Evolutionary conservation across 2,113 vertebrate genomes (phyloP).

Genomic region (Colaptes auratus): DNA sequence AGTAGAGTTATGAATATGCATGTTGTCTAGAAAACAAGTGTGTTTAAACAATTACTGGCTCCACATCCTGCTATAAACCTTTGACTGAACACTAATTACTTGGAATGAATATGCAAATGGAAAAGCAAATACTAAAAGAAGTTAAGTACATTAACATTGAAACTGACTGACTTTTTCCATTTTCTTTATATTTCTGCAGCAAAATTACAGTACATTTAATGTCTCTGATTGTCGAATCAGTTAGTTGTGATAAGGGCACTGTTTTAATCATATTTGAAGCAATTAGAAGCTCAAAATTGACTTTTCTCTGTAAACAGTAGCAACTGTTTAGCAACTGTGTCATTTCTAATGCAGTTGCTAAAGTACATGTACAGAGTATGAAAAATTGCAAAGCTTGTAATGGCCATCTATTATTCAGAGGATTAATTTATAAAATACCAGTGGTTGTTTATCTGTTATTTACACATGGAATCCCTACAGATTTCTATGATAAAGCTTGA

Average conservation of each 20-base stretch:
- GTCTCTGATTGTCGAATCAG: neutral
- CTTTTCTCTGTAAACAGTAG: neutral
- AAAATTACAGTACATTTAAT: neutral
- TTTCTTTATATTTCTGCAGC: neutral
- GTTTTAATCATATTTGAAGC: neutral
- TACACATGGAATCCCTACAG: neutral
- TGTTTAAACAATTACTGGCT: neutral
- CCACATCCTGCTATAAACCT: neutral
- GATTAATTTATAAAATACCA: conserved; percentile 14
- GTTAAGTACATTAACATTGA: neutral
- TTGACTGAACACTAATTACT: neutral
- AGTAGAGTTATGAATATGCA: neutral
- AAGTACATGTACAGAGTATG: neutral
- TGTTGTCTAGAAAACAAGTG: neutral
- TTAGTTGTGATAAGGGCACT: neutral
- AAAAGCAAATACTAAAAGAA: neutral
- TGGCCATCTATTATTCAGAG: neutral
- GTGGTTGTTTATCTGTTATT: neutral
- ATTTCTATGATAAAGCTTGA: neutral
- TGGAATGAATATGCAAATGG: neutral
- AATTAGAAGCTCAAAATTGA: neutral
- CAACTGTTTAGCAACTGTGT: neutral
- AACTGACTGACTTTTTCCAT: neutral
- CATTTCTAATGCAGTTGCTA: neutral
- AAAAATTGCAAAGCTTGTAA: neutral